These are phyloP conservation scores for Venusia cambrica DNA, from an alignment of 2,888 invertebrate genomes.

Conservation along the genomic window DNA sequence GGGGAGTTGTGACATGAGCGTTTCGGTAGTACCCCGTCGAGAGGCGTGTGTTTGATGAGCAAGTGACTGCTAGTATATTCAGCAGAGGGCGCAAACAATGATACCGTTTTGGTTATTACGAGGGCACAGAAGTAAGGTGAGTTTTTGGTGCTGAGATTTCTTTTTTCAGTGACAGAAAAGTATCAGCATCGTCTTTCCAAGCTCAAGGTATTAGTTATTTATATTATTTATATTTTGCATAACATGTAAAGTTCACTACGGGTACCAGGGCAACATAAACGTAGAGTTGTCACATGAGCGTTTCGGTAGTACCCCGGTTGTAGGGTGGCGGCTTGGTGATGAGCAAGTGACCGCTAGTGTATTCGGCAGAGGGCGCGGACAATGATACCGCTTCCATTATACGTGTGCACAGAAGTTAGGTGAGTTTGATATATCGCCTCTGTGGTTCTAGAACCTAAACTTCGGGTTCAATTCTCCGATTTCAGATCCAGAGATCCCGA, in stretches of 20 bases:
- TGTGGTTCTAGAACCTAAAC: too few relatives aligned
- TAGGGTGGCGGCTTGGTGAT: constrained; percentile 87
- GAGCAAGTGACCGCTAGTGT: too few relatives aligned
- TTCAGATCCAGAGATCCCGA: too few relatives aligned
- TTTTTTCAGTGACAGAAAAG: too few relatives aligned
- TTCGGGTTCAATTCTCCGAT: too few relatives aligned
- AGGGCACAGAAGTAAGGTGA: constrained; percentile 90
- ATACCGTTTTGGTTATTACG: constrained; percentile 92
- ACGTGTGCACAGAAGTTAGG: constrained; percentile 91
- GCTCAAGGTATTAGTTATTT: neutral
- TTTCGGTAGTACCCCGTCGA: constrained; percentile 95
- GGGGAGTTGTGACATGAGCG: constrained; percentile 88
- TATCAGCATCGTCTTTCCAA: too few relatives aligned
- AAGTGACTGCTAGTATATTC: constrained; percentile 85
- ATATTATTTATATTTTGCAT: constrained; percentile 12
- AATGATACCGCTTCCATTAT: constrained; percentile 91
- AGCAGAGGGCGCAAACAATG: constrained; percentile 93
- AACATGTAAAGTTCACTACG: constrained; percentile 93
- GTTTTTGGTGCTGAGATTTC: too few relatives aligned
- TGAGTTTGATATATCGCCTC: too few relatives aligned
- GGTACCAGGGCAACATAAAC: constrained; percentile 95
- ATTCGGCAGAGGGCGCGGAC: too few relatives aligned
- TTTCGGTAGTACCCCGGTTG: constrained; percentile 93
- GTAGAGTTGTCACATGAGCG: constrained; percentile 90
- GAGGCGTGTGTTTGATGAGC: constrained; percentile 83